Evolutionary conservation across 2,797 vertebrate genomes (phyloP).

Genomic region (Valencia hispanica): DNA sequence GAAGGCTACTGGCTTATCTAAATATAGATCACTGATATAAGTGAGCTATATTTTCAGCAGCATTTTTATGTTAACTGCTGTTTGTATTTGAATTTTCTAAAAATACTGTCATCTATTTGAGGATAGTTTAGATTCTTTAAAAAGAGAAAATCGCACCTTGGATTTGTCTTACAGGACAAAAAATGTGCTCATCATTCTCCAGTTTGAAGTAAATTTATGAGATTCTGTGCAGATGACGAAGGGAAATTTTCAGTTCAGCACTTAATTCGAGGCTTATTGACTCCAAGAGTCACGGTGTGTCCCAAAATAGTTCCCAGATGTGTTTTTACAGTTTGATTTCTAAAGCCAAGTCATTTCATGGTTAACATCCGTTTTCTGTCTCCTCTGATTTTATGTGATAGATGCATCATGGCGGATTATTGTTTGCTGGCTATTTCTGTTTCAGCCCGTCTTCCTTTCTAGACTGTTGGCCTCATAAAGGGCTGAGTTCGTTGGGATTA

Average conservation of each 20-base stretch:
- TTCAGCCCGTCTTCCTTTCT: not conserved
- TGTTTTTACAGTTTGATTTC: conserved; percentile 19
- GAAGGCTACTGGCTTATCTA: no score
- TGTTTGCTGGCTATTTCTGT: conserved; percentile 13
- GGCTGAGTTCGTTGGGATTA: no score
- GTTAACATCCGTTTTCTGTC: conserved; percentile 45
- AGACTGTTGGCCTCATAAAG: no score
- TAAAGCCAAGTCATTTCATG: conserved; percentile 24
- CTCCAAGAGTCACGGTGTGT: conserved; percentile 2
- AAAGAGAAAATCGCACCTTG: not conserved
- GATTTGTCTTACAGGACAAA: no score
- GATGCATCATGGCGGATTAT: conserved; percentile 1
- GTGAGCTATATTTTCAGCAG: no score
- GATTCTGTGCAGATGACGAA: no score
- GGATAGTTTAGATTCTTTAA: not conserved
- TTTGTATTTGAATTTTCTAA: no score
- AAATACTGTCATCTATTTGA: not conserved
- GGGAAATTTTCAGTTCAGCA: conserved; percentile 18
- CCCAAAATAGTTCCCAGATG: conserved; percentile 41
- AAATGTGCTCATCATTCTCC: no score
- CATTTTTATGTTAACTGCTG: no score
- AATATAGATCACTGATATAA: no score
- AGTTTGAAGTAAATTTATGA: no score
- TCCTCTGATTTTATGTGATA: conserved; percentile 10
- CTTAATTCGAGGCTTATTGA: conserved; percentile 11